Base-by-base conservation (phyloP, 2,888 invertebrate genomes). In the Athrips mouffetella region DNA sequence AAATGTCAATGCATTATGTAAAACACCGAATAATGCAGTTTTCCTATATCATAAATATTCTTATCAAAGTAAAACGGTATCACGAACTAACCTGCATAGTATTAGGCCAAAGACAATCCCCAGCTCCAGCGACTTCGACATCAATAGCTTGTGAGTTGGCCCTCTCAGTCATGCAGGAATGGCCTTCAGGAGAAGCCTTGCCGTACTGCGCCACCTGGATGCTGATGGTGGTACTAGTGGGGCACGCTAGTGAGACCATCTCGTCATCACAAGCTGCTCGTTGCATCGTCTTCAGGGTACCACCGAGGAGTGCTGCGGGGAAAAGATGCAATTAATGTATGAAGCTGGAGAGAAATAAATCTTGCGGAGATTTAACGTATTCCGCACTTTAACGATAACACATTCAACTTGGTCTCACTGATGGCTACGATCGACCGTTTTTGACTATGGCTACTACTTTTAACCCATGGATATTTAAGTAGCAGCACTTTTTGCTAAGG, bases 241-340 rank as follows among this genome's bases (percentile, higher is more conserved):
- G 97, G 83, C 98, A 98, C 60, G 93, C 92, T 53, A 98, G 89
- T 39, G 92, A 91, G 67, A 98, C 93, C 65, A 91, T 90, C 70
- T 97, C 94, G 47, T 95, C 94, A 76, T 98, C 96, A 83, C 98
- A 98, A 18, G 96, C 96, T 41, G 94, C 94, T 45, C 93, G 91
- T 74, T 96, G 94, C 87, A 95, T 95, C 46, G 96, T 96, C 78
- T 94, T 91, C 67, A 98, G 88, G 7, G 97, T 97, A 54, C 96
- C 96, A 63, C 96, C 92, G 65, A 98, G 91, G 55, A 97, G 90
- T 62, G 94, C 98, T 98, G 90, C 52, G 57, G 10, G 35, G 35
- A n/a, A 44, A 20, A 23, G 15, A 10, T 37, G 27, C 27, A n/a
- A n/a, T n/a, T n/a, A n/a, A n/a, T n/a, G n/a, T n/a, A n/a, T n/a